These are phyloP conservation scores for Austrofundulus limnaeus DNA, from an alignment of 2,113 vertebrate genomes.

Conservation along the genomic window DNA sequence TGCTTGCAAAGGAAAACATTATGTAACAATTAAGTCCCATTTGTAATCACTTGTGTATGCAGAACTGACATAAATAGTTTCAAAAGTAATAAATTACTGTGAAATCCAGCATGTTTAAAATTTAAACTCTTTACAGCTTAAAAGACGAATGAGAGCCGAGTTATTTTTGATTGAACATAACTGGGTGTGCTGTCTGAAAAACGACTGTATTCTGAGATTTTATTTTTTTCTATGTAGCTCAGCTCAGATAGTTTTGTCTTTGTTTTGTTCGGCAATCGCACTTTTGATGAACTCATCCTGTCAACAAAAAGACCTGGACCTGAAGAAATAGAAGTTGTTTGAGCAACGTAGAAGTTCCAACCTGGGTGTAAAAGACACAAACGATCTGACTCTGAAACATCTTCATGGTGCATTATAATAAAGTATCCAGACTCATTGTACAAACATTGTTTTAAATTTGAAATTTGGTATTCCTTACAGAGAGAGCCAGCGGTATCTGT, in stretches of 20 bases:
- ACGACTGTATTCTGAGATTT: not conserved
- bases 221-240: not conserved
- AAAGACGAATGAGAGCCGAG: not conserved
- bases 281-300: too few relatives aligned
- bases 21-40: slow-evolving; percentile 27
- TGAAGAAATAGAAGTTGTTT: too few relatives aligned
- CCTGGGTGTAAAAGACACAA: too few relatives aligned
- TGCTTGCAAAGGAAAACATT: slow-evolving; percentile 1
- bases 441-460: too few relatives aligned
- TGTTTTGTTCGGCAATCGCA: not conserved
- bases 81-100: not conserved
- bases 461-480: too few relatives aligned
- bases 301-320: too few relatives aligned
- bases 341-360: too few relatives aligned
- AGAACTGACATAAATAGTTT: slow-evolving; percentile 16
- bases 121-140: slow-evolving; percentile 6
- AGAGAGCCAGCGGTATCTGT: too few relatives aligned
- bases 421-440: too few relatives aligned
- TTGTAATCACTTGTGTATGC: slow-evolving; percentile 11
- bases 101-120: not conserved
- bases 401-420: too few relatives aligned
- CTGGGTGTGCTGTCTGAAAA: slow-evolving; percentile 10
- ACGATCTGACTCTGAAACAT: too few relatives aligned
- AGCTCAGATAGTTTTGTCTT: slow-evolving; percentile 7
- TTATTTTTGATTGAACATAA: slow-evolving; percentile 13